Conservation (phyloP, 2,113 vertebrate genomes). For the Psittacula cyanocephala region DNA sequence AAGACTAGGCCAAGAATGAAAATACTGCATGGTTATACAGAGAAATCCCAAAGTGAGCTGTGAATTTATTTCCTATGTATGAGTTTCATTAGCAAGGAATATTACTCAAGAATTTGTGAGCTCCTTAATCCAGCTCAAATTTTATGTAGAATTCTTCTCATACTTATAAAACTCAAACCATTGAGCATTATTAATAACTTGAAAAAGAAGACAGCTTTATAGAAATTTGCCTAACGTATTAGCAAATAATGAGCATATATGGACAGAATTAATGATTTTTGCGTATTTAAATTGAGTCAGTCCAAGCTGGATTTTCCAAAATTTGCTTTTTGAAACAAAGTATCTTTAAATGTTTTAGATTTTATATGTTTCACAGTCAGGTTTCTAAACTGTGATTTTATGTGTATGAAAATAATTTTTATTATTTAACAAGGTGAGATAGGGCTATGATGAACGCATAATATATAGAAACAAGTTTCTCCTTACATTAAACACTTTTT, state of each 20-base stretch:
- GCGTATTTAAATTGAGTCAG: not conserved
- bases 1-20: not conserved
- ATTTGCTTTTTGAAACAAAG: not conserved
- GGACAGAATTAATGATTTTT: not conserved
- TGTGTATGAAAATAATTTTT: not conserved
- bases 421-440: not conserved
- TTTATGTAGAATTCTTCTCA: not conserved
- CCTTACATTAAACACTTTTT: not conserved
- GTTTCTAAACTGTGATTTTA: not conserved
- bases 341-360: not conserved
- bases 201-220: not conserved
- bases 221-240: not conserved
- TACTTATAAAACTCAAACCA: not conserved
- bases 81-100: not conserved
- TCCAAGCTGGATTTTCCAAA: not conserved
- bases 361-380: not conserved
- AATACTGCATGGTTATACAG: not conserved
- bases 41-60: not conserved
- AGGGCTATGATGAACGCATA: not conserved
- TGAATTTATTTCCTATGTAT: not conserved
- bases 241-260: not conserved
- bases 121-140: not conserved
- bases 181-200: not conserved
- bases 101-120: not conserved
- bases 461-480: not conserved